Evolutionary conservation across 2,797 vertebrate genomes (phyloP).

Genomic region (Mormyrops boulengeri): DNA sequence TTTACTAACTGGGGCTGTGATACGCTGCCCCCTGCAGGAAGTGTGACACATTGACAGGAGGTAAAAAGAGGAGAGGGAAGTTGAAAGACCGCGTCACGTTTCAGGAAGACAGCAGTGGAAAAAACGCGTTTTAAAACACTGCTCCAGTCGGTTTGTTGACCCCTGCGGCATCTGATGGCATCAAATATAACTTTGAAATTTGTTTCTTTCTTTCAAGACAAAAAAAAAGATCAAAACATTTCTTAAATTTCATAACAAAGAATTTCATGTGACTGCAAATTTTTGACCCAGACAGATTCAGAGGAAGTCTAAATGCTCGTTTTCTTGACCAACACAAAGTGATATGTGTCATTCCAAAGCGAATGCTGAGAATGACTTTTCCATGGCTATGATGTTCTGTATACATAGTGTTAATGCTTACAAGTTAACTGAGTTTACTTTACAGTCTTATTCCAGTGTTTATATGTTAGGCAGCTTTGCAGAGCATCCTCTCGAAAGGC

Average conservation of each 20-base stretch:
- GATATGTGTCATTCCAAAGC: not conserved
- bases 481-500: not conserved
- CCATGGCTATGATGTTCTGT: not conserved
- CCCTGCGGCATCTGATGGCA: not conserved
- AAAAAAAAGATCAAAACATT: not conserved
- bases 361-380: not conserved
- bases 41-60: not conserved
- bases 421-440: not conserved
- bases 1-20: not conserved
- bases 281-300: not conserved
- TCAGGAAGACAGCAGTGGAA: not conserved
- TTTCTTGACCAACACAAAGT: not conserved
- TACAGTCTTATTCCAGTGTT: not conserved
- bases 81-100: not conserved
- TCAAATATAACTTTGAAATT: not conserved
- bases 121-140: not conserved
- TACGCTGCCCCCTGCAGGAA: not conserved
- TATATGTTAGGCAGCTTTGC: not conserved
- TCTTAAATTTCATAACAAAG: not conserved
- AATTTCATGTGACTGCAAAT: not conserved
- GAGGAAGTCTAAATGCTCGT: not conserved
- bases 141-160: not conserved
- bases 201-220: not conserved
- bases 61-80: not conserved
- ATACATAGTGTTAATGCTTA: not conserved